phyloP scores from a whole-genome alignment of 2,113 vertebrate species.

The Neolamprologus toae region DNA sequence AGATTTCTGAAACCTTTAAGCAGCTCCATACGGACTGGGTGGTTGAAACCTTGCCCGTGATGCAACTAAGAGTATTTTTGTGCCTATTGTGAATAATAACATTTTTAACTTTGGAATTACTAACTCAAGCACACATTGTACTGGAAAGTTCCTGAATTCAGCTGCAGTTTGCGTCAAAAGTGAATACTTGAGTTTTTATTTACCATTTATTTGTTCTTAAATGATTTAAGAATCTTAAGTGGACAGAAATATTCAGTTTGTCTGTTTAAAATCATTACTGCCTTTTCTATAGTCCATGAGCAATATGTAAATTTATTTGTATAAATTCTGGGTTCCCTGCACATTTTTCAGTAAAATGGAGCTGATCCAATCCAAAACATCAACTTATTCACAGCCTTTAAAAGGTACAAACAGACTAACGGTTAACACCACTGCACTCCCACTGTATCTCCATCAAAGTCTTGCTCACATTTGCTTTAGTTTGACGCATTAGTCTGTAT shows the following conservation, averaged over 20 bases:
- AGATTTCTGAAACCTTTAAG: background rate
- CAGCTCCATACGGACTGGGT: background rate
- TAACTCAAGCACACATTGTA: background rate
- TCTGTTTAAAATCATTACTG: background rate
- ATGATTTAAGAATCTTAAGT: background rate
- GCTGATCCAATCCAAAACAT: background rate
- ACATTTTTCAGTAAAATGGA: background rate
- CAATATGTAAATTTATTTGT: background rate
- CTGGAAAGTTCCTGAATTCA: accelerated
- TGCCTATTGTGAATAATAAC: background rate
- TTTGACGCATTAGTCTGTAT: background rate
- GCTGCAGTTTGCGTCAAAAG: background rate
- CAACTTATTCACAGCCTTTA: background rate
- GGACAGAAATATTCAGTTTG: background rate
- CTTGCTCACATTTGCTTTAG: background rate
- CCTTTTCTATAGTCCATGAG: background rate
- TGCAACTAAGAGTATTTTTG: background rate
- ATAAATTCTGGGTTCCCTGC: background rate
- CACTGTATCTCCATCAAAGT: background rate
- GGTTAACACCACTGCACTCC: background rate
- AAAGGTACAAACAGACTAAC: background rate
- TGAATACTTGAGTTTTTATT: background rate
- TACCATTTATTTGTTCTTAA: background rate
- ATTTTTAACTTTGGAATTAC: background rate
- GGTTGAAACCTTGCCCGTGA: background rate